Base-by-base conservation (phyloP, 2,113 vertebrate species). In the Nesoenas mayeri region DNA sequence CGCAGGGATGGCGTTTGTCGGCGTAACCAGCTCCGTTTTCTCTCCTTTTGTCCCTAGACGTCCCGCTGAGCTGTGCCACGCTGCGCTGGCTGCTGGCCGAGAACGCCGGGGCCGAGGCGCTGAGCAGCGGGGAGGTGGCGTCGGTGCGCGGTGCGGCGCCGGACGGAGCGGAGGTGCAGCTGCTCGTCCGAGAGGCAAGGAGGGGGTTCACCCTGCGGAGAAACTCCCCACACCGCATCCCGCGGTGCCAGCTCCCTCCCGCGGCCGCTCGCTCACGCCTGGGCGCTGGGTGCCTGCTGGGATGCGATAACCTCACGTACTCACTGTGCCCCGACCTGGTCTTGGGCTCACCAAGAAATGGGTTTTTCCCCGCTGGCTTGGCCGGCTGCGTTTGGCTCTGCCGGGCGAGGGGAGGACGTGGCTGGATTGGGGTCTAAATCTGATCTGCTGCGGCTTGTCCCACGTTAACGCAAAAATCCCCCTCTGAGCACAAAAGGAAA, bases 61-160 rank as follows among this genome's bases (percentile, higher is more conserved):
- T 54, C 21, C 44, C 97, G 2, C 95, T 98, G 65, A 93, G 97
- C 96, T 97, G 94, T 12, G 96, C 97, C 83, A 97, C 98, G 8
- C 97, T 99, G 72, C 97, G 96, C 44, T 99, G 99, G 99, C 97
- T 99, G 91, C 89, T 99, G 40, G 98, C 97, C 0, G 96, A 97
- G 84, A 98, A 96, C 4, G 15, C 95, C 0, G 98, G 95, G 25
- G 96, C 86, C 5, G 96, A 95, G 18, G 65, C 40, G 0, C 77
- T 95, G 64, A 94, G 77, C 58, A 47, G 84, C 21, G 50, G 54
- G 19, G 96, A 86, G 10, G 85, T 93, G 85, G 80, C 98, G 3
- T 96, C 97, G 1, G 91, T 98, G 72, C 95, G 95, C 12, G 98
- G 98, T 4, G n/a, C 62, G 15, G 97, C 98, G 4, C 99, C 98